These are phyloP conservation scores for Mixornis gularis DNA, from an alignment of 2,113 vertebrate species.

Conservation along the genomic window DNA sequence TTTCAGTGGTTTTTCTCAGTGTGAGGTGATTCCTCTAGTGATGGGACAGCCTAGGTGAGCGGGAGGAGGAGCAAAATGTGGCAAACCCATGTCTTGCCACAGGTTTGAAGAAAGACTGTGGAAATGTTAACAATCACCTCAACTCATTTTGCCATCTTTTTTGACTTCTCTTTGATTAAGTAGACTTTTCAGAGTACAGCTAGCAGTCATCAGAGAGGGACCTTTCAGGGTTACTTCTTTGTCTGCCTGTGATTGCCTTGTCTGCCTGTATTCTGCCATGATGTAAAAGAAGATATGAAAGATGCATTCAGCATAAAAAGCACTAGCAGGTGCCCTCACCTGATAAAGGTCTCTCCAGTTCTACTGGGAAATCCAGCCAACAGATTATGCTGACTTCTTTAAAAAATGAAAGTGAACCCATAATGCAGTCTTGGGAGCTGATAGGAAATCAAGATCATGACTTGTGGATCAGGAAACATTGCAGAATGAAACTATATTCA, in stretches of 20 bases:
- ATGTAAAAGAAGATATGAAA: neutral
- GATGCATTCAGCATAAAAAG: neutral
- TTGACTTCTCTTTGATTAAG: neutral
- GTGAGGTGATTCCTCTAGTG: neutral
- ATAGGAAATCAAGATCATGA: neutral
- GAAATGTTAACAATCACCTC: neutral
- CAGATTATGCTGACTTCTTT: neutral
- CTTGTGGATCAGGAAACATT: neutral
- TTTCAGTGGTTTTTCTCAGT: neutral
- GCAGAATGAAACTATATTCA: neutral
- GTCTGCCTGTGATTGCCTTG: neutral
- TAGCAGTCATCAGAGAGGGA: neutral
- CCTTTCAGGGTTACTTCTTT: neutral
- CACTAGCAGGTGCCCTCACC: neutral
- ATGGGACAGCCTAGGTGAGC: neutral
- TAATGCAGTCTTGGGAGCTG: neutral
- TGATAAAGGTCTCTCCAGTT: neutral
- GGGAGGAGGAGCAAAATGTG: neutral
- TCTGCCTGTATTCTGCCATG: neutral
- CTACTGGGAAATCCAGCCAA: neutral
- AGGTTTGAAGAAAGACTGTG: neutral
- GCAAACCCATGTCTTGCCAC: neutral
- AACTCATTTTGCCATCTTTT: neutral
- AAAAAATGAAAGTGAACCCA: neutral
- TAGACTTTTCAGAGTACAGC: neutral